phyloP scores from a whole-genome alignment of 2,888 invertebrate species.

The Tanytarsus gracilentus region DNA sequence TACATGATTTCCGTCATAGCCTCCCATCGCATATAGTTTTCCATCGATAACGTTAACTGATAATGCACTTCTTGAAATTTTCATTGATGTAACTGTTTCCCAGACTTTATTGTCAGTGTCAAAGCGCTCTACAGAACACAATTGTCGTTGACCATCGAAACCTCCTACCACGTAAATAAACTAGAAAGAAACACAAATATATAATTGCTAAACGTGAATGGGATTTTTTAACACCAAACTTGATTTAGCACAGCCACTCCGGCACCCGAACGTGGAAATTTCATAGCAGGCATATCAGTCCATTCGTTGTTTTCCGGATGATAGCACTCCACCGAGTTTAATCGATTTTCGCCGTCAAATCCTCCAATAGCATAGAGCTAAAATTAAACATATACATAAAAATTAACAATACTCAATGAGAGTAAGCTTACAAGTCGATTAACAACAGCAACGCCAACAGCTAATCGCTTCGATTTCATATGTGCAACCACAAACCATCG shows the following conservation, averaged over 20 bases:
- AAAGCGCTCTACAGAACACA: slow-evolving; percentile 76
- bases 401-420: slow-evolving; percentile 31
- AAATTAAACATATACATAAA: background rate
- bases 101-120: slow-evolving; percentile 74
- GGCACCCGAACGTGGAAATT: slow-evolving; percentile 71
- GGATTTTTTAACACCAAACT: background rate
- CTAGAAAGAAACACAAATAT: slow-evolving; percentile 43
- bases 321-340: slow-evolving; percentile 79
- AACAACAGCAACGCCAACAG: slow-evolving; percentile 70
- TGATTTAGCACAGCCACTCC: slow-evolving; percentile 45
- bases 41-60: slow-evolving; percentile 79
- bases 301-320: slow-evolving; percentile 88
- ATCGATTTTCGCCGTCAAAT: slow-evolving; percentile 70
- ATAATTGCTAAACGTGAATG: background rate
- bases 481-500: slow-evolving; percentile 66
- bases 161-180: slow-evolving; percentile 90
- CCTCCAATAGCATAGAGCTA: slow-evolving; percentile 75
- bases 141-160: slow-evolving; percentile 77
- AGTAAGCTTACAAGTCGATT: slow-evolving; percentile 48
- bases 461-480: slow-evolving; percentile 70
- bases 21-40: slow-evolving; percentile 84
- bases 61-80: slow-evolving; percentile 75
- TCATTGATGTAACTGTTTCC: slow-evolving; percentile 67
- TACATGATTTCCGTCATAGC: slow-evolving; percentile 86
- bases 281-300: slow-evolving; percentile 72